Percentiles rank a stretch among this genome's conserved stretches.
These are phyloP conservation scores for Oophaga pumilio DNA, from an alignment of 2,113 vertebrate genomes.

Conservation along the genomic window DNA sequence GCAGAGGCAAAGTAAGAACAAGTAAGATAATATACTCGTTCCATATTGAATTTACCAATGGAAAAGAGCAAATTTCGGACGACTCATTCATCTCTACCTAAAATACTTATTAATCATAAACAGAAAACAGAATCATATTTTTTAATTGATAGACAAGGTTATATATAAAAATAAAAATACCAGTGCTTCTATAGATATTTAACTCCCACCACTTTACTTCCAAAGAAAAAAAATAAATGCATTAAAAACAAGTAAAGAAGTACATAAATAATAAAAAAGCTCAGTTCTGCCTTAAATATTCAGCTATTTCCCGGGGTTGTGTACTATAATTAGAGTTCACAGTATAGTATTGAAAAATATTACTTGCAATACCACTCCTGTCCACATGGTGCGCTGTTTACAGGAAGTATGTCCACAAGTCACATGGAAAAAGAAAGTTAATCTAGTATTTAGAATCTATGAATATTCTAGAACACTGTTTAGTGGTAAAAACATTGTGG, in stretches of 20 bases:
- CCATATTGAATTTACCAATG: no score
- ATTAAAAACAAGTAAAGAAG: no score
- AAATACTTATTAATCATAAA: no score
- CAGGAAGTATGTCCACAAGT: neutral
- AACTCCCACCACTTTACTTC: neutral
- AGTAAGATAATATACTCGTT: no score
- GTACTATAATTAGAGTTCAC: neutral
- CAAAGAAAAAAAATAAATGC: neutral
- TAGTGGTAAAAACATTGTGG: neutral
- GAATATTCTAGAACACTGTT: neutral
- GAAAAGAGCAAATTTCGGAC: no score
- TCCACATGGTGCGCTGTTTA: neutral
- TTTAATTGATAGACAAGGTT: no score
- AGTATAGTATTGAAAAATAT: neutral
- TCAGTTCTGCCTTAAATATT: no score
- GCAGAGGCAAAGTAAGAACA: no score
- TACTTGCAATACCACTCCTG: neutral
- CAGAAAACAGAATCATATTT: no score
- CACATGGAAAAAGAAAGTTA: neutral
- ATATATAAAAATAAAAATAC: neutral
- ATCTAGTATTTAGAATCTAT: neutral
- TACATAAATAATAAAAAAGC: no score
- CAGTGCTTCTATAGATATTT: neutral
- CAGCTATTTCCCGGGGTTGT: neutral
- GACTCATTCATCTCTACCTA: no score